These are phyloP conservation scores for Coenobita brevimanus DNA, from an alignment of 1,140 invertebrate species.

Conservation along the genomic window DNA sequence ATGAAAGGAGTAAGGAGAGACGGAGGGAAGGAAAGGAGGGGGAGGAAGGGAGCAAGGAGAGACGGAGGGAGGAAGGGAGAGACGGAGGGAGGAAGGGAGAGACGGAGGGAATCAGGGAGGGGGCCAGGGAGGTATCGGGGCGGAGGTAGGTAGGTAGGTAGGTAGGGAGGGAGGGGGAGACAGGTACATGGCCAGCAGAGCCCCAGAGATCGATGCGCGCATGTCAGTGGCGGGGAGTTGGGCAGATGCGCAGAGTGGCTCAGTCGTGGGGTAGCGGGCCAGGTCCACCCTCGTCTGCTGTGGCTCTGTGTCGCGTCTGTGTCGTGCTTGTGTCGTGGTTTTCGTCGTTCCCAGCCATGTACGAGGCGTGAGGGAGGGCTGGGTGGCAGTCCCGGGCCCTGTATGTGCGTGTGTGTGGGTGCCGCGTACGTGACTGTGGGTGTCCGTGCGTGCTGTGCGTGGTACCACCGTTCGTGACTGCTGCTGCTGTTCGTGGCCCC, in stretches of 20 bases:
- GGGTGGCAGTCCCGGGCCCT: constrained; percentile 9
- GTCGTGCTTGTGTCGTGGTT: constrained; percentile 40
- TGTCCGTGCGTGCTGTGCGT: constrained; percentile 22
- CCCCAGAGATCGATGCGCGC: constrained; percentile 52
- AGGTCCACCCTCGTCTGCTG: constrained; percentile 58
- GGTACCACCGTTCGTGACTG: constrained; percentile 35
- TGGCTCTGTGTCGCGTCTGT: constrained; percentile 33
- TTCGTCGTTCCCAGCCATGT: background rate
- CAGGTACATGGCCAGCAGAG: constrained; percentile 5
- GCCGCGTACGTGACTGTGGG: constrained; percentile 23
- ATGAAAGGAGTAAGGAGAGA: too few species aligned
- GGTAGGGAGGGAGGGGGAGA: constrained; percentile 35
- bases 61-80: background rate
- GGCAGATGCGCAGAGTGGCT: constrained; percentile 29
- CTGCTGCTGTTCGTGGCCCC: constrained; percentile 11
- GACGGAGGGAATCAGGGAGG: background rate
- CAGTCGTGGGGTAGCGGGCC: constrained; percentile 61
- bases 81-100: background rate
- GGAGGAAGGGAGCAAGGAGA: too few species aligned
- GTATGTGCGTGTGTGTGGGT: constrained; percentile 50
- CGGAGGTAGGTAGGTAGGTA: constrained; percentile 32
- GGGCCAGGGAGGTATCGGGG: constrained; percentile 13
- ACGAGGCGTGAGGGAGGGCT: constrained; percentile 26
- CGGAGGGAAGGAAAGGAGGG: too few species aligned
- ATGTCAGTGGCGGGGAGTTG: constrained; percentile 43